These are phyloP conservation scores for Pyrgus malvae DNA, from an alignment of 2,888 invertebrate species.

Conservation along the genomic window DNA sequence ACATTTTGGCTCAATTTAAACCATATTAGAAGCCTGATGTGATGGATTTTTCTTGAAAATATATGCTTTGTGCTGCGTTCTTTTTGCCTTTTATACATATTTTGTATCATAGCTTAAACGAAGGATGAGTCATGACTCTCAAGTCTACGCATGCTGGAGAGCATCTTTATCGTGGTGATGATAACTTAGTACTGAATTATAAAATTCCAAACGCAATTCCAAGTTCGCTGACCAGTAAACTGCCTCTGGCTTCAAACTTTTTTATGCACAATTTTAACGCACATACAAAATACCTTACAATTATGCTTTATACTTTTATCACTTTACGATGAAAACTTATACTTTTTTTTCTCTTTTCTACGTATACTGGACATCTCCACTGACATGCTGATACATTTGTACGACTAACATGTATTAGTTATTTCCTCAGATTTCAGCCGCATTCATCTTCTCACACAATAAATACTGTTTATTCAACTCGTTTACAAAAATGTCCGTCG, in stretches of 20 bases:
- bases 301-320: neutral
- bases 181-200: neutral
- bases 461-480: conserved; percentile 42
- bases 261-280: conserved; percentile 41
- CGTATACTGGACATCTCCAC: conserved; percentile 10
- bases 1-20: conserved; percentile 76
- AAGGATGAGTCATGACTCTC: conserved; percentile 43
- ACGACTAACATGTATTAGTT: conserved; percentile 52
- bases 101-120: conserved; percentile 45
- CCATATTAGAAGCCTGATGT: conserved; percentile 65
- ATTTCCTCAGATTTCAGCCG: conserved; percentile 64
- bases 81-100: conserved; percentile 52
- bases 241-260: conserved; percentile 70
- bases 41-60: conserved; percentile 43
- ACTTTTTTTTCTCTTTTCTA: conserved; percentile 6
- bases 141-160: conserved; percentile 70
- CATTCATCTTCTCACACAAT: conserved; percentile 61
- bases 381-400: conserved; percentile 23
- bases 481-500: conserved; percentile 45
- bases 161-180: conserved; percentile 23
- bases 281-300: conserved; percentile 42
- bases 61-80: conserved; percentile 62
- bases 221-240: conserved; percentile 40
- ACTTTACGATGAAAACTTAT: conserved; percentile 9
- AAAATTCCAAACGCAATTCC: conserved; percentile 9